Evolutionary conservation across 2,113 vertebrate species (phyloP).

Genomic region (Corydoras maculifer): DNA sequence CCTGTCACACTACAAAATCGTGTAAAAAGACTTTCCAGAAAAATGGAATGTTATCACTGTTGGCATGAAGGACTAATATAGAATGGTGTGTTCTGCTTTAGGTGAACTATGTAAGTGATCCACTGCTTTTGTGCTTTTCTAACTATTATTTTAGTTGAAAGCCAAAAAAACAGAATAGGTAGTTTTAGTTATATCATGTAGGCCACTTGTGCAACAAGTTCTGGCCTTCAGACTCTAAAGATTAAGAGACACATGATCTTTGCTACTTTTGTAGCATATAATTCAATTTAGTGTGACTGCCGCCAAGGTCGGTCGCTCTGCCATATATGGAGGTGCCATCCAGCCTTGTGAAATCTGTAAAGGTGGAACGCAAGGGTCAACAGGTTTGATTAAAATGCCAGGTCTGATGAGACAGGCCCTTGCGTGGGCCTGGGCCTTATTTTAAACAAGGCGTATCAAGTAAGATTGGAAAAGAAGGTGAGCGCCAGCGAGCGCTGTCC

Average conservation of each 20-base stretch:
- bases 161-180: too few species aligned
- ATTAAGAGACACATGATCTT: conserved; percentile 24
- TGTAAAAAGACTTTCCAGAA: too few species aligned
- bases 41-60: too few species aligned
- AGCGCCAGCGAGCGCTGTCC: conserved; percentile 50
- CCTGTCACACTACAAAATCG: neutral
- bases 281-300: conserved; percentile 26
- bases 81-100: too few species aligned
- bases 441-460: conserved; percentile 85
- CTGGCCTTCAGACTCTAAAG: neutral
- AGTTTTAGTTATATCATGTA: too few species aligned
- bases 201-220: conserved; percentile 6
- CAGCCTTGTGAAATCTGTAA: conserved; percentile 69
- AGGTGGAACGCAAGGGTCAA: conserved; percentile 76
- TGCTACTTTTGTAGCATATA: conserved; percentile 16
- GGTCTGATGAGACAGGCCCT: conserved; percentile 42
- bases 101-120: too few species aligned
- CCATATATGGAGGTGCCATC: conserved; percentile 46
- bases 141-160: too few species aligned
- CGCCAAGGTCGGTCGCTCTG: conserved; percentile 2
- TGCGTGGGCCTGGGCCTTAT: conserved; percentile 75
- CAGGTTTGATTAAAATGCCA: conserved; percentile 75
- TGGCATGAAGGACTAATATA: too few species aligned
- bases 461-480: conserved; percentile 61
- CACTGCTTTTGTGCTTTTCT: too few species aligned